Percentiles rank a stretch among this genome's conserved stretches.
These are phyloP conservation scores for Hippoglossus stenolepis DNA, from an alignment of 2,113 vertebrate species.

Conservation along the genomic window DNA sequence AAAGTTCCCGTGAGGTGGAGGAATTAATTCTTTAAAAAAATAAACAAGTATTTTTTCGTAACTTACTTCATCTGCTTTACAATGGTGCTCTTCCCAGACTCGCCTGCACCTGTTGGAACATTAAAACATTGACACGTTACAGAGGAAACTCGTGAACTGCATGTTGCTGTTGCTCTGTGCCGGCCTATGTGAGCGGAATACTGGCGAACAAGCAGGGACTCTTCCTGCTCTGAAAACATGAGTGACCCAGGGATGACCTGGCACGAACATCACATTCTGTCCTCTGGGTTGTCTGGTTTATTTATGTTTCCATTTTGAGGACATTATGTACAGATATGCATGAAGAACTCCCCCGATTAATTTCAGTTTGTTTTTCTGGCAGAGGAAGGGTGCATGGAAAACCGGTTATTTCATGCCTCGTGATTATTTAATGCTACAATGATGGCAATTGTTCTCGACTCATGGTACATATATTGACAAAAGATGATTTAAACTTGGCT, in stretches of 20 bases:
- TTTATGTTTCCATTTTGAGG: slow-evolving; percentile 43
- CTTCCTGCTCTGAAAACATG: slow-evolving; percentile 31
- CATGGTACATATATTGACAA: neutral
- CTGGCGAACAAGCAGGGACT: slow-evolving; percentile 11
- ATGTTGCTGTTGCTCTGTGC: neutral
- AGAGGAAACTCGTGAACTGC: neutral
- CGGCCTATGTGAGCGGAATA: neutral
- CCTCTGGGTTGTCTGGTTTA: slow-evolving; percentile 34
- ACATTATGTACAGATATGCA: slow-evolving; percentile 36
- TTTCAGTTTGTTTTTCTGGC: slow-evolving; percentile 33
- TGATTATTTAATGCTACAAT: slow-evolving; percentile 2
- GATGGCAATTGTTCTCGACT: neutral
- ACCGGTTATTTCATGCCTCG: neutral
- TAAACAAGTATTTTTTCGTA: neutral
- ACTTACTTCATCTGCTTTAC: slow-evolving; percentile 99
- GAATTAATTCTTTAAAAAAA: too few species aligned
- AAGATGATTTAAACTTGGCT: neutral
- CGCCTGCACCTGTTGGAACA: slow-evolving; percentile 90
- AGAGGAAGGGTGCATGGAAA: neutral
- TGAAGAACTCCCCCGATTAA: neutral
- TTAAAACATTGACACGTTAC: slow-evolving; percentile 38
- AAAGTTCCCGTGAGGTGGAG: too few species aligned
- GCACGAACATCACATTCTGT: slow-evolving; percentile 21
- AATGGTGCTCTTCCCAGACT: slow-evolving; percentile 98
- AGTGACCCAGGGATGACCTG: slow-evolving; percentile 13